phyloP scores from a whole-genome alignment of 2,113 vertebrate genomes.

The Strix aluco region DNA sequence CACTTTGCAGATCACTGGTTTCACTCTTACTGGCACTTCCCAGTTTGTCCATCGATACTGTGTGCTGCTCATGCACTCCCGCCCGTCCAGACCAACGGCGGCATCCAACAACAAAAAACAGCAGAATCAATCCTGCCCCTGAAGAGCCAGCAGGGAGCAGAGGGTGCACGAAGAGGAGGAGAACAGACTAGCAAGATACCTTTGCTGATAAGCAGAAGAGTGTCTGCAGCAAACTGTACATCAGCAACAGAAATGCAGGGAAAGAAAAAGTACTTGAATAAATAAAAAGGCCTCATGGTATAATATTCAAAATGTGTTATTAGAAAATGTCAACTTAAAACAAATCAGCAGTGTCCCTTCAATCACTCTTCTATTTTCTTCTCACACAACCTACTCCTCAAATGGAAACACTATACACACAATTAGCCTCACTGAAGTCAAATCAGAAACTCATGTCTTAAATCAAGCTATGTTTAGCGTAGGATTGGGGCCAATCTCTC shows the following conservation, averaged over 20 bases:
- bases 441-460: neutral
- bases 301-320: neutral
- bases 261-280: neutral
- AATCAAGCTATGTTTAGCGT: neutral
- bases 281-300: neutral
- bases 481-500: neutral
- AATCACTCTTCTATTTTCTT: neutral
- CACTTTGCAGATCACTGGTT: neutral
- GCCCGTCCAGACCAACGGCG: accelerated
- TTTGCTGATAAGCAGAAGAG: neutral
- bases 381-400: neutral
- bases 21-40: neutral
- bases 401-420: neutral
- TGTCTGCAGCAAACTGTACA: neutral
- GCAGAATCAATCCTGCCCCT: neutral
- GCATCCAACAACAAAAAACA: neutral
- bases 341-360: neutral
- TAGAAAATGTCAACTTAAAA: neutral
- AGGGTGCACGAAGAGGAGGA: neutral
- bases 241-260: neutral
- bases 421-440: neutral
- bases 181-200: neutral
- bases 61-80: accelerated
- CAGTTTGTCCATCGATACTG: accelerated
- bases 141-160: neutral